These are phyloP conservation scores for Malurus elegans DNA, from an alignment of 2,113 vertebrate genomes.

Conservation along the genomic window DNA sequence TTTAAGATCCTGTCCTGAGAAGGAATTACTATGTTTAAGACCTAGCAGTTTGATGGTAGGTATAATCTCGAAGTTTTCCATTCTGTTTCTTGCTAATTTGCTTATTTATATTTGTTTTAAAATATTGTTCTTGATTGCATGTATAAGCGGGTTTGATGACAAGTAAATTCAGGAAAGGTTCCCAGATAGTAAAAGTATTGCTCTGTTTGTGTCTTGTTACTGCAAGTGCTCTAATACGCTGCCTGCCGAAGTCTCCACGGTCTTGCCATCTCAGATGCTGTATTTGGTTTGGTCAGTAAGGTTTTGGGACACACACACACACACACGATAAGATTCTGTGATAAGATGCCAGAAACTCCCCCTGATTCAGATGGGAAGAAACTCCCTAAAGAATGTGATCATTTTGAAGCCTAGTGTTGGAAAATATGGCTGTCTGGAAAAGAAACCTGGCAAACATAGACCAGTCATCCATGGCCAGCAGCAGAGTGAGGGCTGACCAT, in stretches of 20 bases:
- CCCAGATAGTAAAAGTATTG: not conserved
- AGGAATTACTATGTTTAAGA: not conserved
- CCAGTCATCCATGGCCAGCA: not conserved
- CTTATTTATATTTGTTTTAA: not conserved
- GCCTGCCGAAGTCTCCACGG: not conserved
- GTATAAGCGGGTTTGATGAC: not conserved
- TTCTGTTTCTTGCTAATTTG: not conserved
- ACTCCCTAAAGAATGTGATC: not conserved
- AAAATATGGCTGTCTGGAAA: not conserved
- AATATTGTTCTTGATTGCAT: not conserved
- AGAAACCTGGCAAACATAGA: not conserved
- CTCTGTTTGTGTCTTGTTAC: not conserved
- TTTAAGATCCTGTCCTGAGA: not conserved
- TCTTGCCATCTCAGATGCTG: accelerated
- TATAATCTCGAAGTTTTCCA: not conserved
- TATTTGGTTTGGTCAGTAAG: not conserved
- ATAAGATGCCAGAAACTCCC: not conserved
- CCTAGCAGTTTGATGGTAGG: not conserved
- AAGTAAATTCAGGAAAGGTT: not conserved
- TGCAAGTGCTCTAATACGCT: accelerated
- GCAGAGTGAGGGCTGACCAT: not conserved
- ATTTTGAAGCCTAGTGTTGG: not conserved
- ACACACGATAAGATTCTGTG: not conserved
- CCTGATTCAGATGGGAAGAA: not conserved
- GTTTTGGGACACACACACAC: not conserved